Evolutionary conservation across 2,797 vertebrate genomes (phyloP), one percentile per base, ranked within the genome.

Genomic region (Gastrophryne carolinensis): DNA sequence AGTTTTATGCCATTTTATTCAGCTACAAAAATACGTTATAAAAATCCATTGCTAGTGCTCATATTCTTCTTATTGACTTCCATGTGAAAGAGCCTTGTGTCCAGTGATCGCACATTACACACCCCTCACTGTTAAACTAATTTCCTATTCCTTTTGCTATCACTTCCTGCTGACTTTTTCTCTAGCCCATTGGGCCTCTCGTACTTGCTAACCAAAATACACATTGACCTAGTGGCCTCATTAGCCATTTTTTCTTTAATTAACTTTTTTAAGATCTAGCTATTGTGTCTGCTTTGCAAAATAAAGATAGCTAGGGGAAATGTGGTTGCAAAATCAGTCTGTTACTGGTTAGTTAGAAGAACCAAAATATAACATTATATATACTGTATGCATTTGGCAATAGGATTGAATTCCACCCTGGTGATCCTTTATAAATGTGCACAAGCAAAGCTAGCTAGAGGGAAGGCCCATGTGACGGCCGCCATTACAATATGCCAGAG

Each of bases 221-320:
- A 26, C 37, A 49, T 50, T 5, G 32, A 29, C 67, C 53, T 75
- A 67, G 21, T 49, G 54, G 41, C 30, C 53, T 21, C 27, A 58
- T 37, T 15, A n/a, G 63, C 41, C 30, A n/a, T 44, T 44, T 44
- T 41, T 13, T 17, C 6, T 44, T 39, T 39, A 39, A n/a, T 41
- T n/a, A 69, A 85, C 79, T 73, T 81, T 67, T 79, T 49, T 81
- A 84, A 88, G 85, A 89, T 84, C 81, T 85, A 85, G 85, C 86
- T 86, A 75, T 44, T 44, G 15, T 41, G 67, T 76, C 73, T 75
- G 35, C 23, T 29, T 32, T 64, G 24, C 13, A 37, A 44, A 64
- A 54, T 5, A 53, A 23, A 21, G 52, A 60, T 62, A 37, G 4
- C 26, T 37, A 44, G 5, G n/a, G 32, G 23, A 8, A 13, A 39